Percentiles rank a stretch among this genome's conserved stretches.
Evolutionary conservation across 2,797 vertebrate genomes (phyloP).

Genomic region (Cynopterus sphinx): DNA sequence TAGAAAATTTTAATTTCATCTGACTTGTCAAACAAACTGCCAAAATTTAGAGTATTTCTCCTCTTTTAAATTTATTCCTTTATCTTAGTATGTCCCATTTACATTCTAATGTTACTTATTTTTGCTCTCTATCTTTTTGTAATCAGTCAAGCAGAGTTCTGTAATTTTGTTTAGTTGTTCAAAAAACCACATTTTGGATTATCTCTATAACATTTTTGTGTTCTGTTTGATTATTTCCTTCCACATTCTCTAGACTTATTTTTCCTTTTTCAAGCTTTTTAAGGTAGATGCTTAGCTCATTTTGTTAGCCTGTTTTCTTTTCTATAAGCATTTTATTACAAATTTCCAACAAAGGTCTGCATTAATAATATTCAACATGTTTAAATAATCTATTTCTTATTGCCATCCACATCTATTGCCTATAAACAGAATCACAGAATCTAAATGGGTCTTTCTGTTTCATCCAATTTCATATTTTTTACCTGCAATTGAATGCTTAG

Average conservation of each 20-base stretch:
- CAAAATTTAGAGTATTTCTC: neutral
- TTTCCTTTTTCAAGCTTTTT: neutral
- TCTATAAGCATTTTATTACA: neutral
- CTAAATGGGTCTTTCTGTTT: neutral
- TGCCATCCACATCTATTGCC: neutral
- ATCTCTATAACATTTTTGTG: neutral
- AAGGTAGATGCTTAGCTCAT: neutral
- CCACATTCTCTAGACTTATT: neutral
- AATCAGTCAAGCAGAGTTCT: neutral
- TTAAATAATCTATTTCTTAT: neutral
- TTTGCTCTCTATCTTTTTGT: neutral
- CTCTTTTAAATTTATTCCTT: neutral
- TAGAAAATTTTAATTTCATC: neutral
- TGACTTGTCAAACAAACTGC: neutral
- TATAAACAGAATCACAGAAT: constrained; percentile 6
- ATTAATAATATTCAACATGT: neutral
- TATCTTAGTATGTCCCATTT: neutral
- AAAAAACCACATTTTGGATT: neutral
- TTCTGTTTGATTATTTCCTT: neutral
- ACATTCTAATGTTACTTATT: neutral
- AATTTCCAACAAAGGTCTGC: neutral
- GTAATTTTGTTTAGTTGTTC: neutral
- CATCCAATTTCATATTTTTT: neutral
- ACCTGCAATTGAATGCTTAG: neutral
- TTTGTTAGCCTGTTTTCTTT: neutral